Evolutionary conservation across 1,140 invertebrate genomes (phyloP), one percentile per base, ranked within the genome.

Genomic region (Drosophila sp.): DNA sequence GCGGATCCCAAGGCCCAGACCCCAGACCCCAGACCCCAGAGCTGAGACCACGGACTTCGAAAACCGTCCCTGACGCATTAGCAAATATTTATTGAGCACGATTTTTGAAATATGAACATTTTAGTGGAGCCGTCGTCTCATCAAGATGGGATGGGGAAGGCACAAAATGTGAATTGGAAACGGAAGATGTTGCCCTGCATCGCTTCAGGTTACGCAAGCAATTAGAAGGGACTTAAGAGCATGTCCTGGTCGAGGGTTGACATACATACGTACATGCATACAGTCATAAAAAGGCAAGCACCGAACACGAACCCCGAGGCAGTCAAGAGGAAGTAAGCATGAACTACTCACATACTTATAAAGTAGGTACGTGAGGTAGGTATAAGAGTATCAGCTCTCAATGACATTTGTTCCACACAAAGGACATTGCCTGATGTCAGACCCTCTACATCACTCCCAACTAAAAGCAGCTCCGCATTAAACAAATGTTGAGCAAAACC

Each of bases 51-150:
- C 27, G 13, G 46, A 50, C 14, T 38, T 4, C 32, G 6, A 8
- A 45, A 2, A 48, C 18, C 46, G 46, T 48, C 46, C 16, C 51
- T 59, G 76, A 48, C 76, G 71, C 78, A 78, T 63, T 57, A n/a
- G 72, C 82, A 86, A 87, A 81, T 78, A 86, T 86, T 86, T 86
- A 86, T 86, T 89, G 82, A 86, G 83, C 83, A 86, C 82, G 82
- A 86, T 82, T 86, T 74, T 82, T 82, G 75, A 86, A 86, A 87
- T 86, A 86, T 87, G 81, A 87, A 87, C 75, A 77, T 57, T 78
- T 78, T 69, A 62, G 58, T 59, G 64, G 72, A 59, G 54, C 67
- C 53, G 14, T n/a, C 51, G 18, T 25, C 51, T 18, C 13, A 11
- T 8, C 32, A 8, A 62, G 25, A 14, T 18, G 38, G 29, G 11